Evolutionary conservation across 2,888 invertebrate species (phyloP).

Genomic region (Maniola hyperantus): DNA sequence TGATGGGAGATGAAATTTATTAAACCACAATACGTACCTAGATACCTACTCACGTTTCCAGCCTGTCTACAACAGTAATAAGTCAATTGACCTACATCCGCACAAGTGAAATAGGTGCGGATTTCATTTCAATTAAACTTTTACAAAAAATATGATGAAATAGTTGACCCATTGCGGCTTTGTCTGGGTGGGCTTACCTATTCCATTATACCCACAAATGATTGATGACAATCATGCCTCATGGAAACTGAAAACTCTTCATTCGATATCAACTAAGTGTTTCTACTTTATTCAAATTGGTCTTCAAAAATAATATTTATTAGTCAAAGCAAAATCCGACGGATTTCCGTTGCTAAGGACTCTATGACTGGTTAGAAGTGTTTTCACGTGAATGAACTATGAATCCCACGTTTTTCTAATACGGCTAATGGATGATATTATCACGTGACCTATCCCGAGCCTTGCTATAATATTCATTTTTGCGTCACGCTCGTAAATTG

Average conservation of each 20-base stretch:
- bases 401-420: conserved; percentile 3
- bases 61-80: conserved; percentile 9
- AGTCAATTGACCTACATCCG: conserved; percentile 18
- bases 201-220: no score
- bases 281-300: no score
- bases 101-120: background rate
- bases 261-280: no score
- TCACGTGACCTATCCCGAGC: conserved; percentile 53
- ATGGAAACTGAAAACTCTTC: no score
- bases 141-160: no score
- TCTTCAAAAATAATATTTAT: no score
- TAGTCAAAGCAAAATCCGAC: no score
- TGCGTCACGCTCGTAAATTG: conserved; percentile 75
- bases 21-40: conserved; percentile 6
- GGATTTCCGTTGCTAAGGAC: background rate
- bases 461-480: conserved; percentile 62
- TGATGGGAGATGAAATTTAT: conserved; percentile 1
- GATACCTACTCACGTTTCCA: conserved; percentile 5
- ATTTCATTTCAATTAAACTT: background rate
- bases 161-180: no score
- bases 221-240: no score
- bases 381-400: background rate
- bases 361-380: background rate
- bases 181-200: no score
- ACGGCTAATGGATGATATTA: background rate